Evolutionary conservation across 1,140 invertebrate genomes (phyloP), one percentile per base, ranked within the genome.

Genomic region (Anoplolepis gracilipes): DNA sequence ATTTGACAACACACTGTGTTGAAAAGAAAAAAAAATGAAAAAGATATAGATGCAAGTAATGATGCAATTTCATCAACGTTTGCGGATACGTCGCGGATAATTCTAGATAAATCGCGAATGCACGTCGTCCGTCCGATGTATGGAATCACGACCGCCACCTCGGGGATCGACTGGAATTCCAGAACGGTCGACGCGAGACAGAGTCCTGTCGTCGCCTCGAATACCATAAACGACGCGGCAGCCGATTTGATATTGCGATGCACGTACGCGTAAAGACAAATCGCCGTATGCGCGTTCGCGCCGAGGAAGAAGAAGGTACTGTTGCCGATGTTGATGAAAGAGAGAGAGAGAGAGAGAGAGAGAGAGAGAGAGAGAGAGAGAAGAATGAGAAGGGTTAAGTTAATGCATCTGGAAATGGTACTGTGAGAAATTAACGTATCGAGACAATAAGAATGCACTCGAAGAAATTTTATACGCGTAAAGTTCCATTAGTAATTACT

Each of bases 211-310:
- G 33, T 61, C 64, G 65, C 25, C 11, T 85, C 87, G 65, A 82
- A 87, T 89, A 89, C 84, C 69, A 85, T 87, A 85, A 82, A 84
- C 42, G 49, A 81, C 49, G 36, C 62, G 46, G 62, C 85, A 65
- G 64, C 70, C 65, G 67, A 70, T 88, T 90, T 84, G 87, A 53
- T 64, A 69, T 55, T 78, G 73, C 67, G 62, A 86, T 84, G 85
- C 84, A 85, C 85, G 85, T 78, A 85, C 62, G 10, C 25, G 28
- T 65, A 36, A 61, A 82, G 85, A 85, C 86, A 90, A 89, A 90
- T 89, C 86, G 84, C 42, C 77, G 84, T 79, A 69, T 64, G 42
- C 33, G 28, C 36, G 65, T 61, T 59, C 42, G 39, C 39, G 64
- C 33, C 10, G 55, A n/a, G 76, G 30, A 46, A 28, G 85, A 85